Conservation (phyloP, 2,113 vertebrate genomes). For the Clarias macrocephalus region DNA sequence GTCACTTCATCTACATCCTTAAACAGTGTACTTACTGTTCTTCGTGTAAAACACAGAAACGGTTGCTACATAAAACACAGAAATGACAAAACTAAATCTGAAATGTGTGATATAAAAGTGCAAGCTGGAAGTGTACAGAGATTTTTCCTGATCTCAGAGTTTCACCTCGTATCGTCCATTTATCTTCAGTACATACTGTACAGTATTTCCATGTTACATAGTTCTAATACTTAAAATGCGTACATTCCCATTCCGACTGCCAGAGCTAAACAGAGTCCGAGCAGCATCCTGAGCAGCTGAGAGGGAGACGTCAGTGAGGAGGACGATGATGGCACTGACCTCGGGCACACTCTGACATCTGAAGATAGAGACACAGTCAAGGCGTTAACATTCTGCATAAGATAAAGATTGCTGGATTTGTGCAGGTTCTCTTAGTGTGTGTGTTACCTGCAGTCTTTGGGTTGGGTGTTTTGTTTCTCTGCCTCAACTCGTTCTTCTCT, state of each 20-base stretch:
- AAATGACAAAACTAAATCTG: background rate
- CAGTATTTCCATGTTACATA: background rate
- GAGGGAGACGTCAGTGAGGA: background rate
- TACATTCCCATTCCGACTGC: slow-evolving; percentile 25
- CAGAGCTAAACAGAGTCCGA: slow-evolving; percentile 28
- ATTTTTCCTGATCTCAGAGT: background rate
- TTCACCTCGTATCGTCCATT: background rate
- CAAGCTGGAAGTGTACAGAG: background rate
- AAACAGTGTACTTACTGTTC: too few relatives aligned
- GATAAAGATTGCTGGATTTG: background rate
- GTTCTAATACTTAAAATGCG: background rate
- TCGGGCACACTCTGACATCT: background rate
- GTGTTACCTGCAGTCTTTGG: slow-evolving; percentile 5
- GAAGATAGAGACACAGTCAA: background rate
- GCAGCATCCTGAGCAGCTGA: slow-evolving; percentile 30
- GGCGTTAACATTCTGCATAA: background rate
- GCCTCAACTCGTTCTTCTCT: slow-evolving; percentile 39
- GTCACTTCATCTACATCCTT: background rate
- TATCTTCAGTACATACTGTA: background rate
- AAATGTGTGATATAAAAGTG: background rate
- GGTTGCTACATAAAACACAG: background rate
- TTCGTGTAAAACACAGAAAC: too few relatives aligned
- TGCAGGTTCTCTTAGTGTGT: background rate
- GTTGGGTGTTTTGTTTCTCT: slow-evolving; percentile 38
- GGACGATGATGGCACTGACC: background rate